Conservation (phyloP, 1,140 invertebrate genomes). For the Zaprionus tsacasi region DNA sequence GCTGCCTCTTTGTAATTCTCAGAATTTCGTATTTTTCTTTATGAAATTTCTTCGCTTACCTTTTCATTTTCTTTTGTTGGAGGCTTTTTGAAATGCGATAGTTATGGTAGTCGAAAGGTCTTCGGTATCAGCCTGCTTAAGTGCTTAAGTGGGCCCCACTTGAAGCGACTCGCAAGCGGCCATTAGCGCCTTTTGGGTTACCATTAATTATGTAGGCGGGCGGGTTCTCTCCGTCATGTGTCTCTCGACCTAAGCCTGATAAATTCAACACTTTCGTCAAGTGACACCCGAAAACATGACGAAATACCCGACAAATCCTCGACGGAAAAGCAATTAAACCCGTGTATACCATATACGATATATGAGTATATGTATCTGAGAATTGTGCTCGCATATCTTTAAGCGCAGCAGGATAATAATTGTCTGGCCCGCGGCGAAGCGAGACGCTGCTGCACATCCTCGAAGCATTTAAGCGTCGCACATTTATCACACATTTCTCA, state of each 20-base stretch:
- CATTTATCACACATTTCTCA: constrained; percentile 82
- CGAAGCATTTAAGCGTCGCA: constrained; percentile 68
- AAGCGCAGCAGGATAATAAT: constrained; percentile 63
- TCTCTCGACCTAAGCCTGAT: constrained; percentile 58
- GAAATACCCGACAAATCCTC: constrained; percentile 11
- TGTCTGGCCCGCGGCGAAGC: constrained; percentile 39
- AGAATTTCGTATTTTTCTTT: not conserved
- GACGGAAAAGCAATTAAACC: constrained; percentile 65
- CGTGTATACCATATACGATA: not conserved
- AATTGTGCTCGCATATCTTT: constrained; percentile 5
- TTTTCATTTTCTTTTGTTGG: not conserved
- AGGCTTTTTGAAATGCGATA: constrained; percentile 6
- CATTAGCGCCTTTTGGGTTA: constrained; percentile 28
- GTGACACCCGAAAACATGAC: constrained; percentile 12
- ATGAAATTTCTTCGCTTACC: not conserved
- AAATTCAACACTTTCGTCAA: constrained; percentile 60
- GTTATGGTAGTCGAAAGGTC: not conserved
- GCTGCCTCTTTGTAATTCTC: not conserved
- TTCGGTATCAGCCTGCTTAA: not conserved
- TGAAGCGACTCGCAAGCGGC: not conserved
- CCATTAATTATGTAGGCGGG: constrained; percentile 44
- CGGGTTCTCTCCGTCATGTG: not conserved
- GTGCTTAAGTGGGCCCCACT: not conserved
- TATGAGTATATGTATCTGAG: constrained; percentile 17
- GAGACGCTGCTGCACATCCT: constrained; percentile 28